Percentiles rank a stretch among this genome's conserved stretches.
These are phyloP conservation scores for Anguilla japonica DNA, from an alignment of 2,113 vertebrate species.

Conservation along the genomic window DNA sequence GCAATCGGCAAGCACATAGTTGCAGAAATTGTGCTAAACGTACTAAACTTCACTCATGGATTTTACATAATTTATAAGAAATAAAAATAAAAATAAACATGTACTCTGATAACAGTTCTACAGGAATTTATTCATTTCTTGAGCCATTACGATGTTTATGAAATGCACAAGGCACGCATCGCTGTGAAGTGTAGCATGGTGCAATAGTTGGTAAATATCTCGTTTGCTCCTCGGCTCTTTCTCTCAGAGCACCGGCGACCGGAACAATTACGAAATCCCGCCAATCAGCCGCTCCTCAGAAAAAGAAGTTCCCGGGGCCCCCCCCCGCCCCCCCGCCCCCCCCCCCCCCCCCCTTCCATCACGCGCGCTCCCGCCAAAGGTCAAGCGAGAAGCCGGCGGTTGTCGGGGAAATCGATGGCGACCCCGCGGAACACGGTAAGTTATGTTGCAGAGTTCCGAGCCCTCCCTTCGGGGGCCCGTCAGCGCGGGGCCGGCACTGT, in stretches of 20 bases:
- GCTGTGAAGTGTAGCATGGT: neutral
- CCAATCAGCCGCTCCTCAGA: conserved; percentile 1
- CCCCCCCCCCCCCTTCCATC: conserved; percentile 43
- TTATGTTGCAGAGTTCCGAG: conserved; percentile 66
- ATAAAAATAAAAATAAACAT: no score
- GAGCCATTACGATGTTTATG: neutral
- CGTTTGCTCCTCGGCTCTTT: neutral
- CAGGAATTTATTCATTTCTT: neutral
- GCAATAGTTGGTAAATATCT: neutral
- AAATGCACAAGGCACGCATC: no score
- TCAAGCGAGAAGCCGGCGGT: conserved; percentile 66
- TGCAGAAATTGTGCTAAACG: no score
- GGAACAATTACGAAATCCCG: neutral
- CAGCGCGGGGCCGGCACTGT: conserved; percentile 66
- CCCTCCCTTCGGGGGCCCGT: conserved; percentile 70
- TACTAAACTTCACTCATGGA: no score
- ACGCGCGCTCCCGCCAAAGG: conserved; percentile 69
- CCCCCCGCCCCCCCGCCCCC: conserved; percentile 31
- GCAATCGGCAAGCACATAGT: no score
- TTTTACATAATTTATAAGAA: no score
- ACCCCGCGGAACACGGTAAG: conserved; percentile 72
- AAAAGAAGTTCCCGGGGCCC: conserved; percentile 37
- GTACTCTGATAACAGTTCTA: no score
- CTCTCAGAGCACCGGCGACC: neutral
- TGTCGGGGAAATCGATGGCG: conserved; percentile 77